These are phyloP conservation scores for Poeciliopsis retropinna DNA, from an alignment of 2,113 vertebrate species.

Conservation along the genomic window DNA sequence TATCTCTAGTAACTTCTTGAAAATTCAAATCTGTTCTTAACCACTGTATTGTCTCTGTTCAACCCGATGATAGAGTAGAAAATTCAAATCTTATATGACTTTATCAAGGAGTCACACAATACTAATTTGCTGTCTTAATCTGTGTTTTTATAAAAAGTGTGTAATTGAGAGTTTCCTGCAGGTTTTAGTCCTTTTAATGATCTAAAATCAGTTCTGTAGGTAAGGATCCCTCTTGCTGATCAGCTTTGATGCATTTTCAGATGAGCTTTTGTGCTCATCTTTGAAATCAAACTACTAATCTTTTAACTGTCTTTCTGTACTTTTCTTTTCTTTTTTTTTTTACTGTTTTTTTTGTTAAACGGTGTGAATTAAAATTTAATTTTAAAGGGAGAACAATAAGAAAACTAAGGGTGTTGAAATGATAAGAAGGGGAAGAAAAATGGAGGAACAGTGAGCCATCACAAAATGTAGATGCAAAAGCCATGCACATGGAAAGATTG, in stretches of 20 bases:
- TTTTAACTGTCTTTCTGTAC: neutral
- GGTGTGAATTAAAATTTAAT: neutral
- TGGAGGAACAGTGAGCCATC: constrained; percentile 16
- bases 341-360: neutral
- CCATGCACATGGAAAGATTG: constrained; percentile 32
- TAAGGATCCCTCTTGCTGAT: constrained; percentile 28
- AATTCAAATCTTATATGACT: too few relatives aligned
- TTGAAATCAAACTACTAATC: neutral
- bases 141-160: neutral
- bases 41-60: too few relatives aligned
- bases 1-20: too few relatives aligned
- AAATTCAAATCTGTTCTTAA: too few relatives aligned
- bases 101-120: neutral
- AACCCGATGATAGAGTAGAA: too few relatives aligned
- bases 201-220: neutral
- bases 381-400: neutral
- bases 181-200: neutral
- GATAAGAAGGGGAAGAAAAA: neutral
- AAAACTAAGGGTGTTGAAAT: neutral
- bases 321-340: neutral
- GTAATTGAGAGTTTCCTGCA: neutral
- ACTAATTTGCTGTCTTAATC: neutral
- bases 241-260: constrained; percentile 38
- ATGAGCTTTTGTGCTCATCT: constrained; percentile 9
- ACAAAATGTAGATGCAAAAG: constrained; percentile 20